phyloP scores from a whole-genome alignment of 2,797 vertebrate species.

The Otolemur crassicaudatus region DNA sequence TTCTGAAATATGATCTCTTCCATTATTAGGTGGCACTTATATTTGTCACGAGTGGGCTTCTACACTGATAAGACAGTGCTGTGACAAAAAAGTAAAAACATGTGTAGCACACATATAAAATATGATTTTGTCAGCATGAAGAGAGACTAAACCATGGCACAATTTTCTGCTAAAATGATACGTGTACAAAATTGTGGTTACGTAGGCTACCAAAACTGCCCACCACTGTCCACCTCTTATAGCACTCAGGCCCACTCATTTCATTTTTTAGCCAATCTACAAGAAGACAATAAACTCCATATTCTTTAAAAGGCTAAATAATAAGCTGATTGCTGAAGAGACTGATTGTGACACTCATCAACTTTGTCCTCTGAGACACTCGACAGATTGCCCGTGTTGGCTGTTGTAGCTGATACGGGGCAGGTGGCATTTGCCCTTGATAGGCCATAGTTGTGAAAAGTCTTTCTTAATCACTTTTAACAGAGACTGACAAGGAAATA shows the following conservation, averaged over 20 bases:
- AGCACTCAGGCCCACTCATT: not conserved
- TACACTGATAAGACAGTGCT: fast-evolving
- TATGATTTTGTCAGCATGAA: not conserved
- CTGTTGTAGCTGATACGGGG: not conserved
- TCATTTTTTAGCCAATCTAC: not conserved
- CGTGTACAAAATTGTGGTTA: not conserved
- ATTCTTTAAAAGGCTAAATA: not conserved
- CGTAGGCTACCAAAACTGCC: too few relatives aligned
- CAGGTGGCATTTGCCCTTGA: not conserved
- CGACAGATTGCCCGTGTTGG: not conserved
- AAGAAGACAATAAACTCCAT: not conserved
- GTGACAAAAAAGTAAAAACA: too few relatives aligned
- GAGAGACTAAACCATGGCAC: not conserved
- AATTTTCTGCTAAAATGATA: not conserved
- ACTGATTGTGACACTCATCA: not conserved
- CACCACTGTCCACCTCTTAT: fast-evolving
- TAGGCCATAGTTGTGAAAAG: not conserved
- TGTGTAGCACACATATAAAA: not conserved
- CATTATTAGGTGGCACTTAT: not conserved
- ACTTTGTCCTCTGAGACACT: not conserved
- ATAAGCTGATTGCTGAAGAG: not conserved
- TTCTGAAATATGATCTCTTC: not conserved
- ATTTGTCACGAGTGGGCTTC: not conserved
- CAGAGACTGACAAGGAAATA: not conserved
- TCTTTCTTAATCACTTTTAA: not conserved